Percentiles rank a stretch among this genome's conserved stretches.
Conservation (phyloP, 2,888 invertebrate species). For the Eudasyphora cyanicolor region DNA sequence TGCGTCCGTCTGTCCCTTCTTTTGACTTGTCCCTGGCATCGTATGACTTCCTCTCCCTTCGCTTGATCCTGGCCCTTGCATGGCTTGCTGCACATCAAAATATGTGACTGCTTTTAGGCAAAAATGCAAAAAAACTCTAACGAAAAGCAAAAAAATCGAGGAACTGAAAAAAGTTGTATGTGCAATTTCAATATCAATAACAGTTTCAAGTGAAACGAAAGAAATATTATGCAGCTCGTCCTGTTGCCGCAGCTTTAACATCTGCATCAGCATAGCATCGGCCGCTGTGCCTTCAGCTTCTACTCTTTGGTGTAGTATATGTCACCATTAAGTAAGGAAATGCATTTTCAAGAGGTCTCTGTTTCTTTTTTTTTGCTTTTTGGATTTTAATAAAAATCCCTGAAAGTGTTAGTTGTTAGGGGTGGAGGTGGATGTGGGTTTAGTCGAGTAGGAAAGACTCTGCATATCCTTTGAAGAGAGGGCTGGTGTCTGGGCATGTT, state of each 20-base stretch:
- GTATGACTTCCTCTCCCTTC: neutral
- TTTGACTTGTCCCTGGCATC: neutral
- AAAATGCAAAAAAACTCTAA: neutral
- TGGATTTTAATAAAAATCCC: conserved; percentile 39
- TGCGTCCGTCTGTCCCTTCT: neutral
- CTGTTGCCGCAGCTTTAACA: neutral
- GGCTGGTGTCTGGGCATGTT: neutral
- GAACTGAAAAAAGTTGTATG: conserved; percentile 44
- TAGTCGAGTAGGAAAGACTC: neutral
- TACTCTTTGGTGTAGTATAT: conserved; percentile 20
- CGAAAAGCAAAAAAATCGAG: neutral
- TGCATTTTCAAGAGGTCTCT: conserved; percentile 71
- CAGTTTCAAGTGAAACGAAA: conserved; percentile 67
- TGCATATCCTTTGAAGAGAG: neutral
- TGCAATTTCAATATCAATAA: conserved; percentile 77
- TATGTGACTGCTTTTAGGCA: conserved; percentile 45
- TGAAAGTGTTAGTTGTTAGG: neutral
- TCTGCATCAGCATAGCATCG: neutral
- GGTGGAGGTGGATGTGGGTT: neutral
- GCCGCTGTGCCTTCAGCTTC: conserved; percentile 18
- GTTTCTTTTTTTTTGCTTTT: conserved; percentile 38
- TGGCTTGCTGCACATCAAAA: conserved; percentile 9
- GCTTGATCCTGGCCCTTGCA: neutral
- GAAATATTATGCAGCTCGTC: conserved; percentile 49
- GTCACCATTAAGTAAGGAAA: conserved; percentile 71